A percentile compares a stretch with the other conserved stretches of the same genome.
These are phyloP conservation scores for Glossophaga mutica DNA, from an alignment of 2,797 vertebrate species.

Conservation along the genomic window DNA sequence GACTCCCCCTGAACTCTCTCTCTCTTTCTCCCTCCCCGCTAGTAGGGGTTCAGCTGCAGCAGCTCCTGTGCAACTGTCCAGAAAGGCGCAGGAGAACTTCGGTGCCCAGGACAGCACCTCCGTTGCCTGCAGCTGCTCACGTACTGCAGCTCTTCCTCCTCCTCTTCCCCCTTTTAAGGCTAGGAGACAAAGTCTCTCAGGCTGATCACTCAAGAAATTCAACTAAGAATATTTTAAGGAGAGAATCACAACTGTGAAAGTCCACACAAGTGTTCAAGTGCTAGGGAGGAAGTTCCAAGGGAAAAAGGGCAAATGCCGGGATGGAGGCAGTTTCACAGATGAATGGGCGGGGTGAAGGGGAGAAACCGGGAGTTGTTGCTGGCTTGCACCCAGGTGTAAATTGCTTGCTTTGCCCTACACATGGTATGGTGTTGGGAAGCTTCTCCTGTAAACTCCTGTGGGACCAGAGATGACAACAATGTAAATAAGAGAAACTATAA, in stretches of 20 bases:
- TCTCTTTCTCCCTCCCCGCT: neutral
- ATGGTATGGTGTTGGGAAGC: slow-evolving; percentile 36
- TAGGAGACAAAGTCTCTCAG: neutral
- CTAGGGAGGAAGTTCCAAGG: neutral
- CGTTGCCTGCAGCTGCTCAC: neutral
- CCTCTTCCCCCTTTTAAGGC: neutral
- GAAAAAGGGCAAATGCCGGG: neutral
- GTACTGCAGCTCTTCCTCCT: neutral
- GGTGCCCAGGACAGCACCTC: neutral
- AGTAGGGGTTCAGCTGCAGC: too few species aligned
- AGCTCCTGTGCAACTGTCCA: neutral
- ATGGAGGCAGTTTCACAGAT: neutral
- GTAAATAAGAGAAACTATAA: neutral
- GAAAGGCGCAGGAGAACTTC: neutral
- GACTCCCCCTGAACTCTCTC: neutral
- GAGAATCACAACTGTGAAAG: slow-evolving; percentile 48
- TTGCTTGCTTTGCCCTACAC: slow-evolving; percentile 38
- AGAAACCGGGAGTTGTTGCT: slow-evolving; percentile 9
- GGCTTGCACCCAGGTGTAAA: slow-evolving; percentile 30
- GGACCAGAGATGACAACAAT: neutral
- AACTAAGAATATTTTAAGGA: slow-evolving; percentile 47
- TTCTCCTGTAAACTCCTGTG: neutral
- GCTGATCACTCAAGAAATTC: slow-evolving; percentile 24
- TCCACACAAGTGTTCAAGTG: slow-evolving; percentile 17
- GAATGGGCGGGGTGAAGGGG: neutral